Evolutionary conservation across 2,888 invertebrate genomes (phyloP).

Genomic region (Erannis defoliaria): DNA sequence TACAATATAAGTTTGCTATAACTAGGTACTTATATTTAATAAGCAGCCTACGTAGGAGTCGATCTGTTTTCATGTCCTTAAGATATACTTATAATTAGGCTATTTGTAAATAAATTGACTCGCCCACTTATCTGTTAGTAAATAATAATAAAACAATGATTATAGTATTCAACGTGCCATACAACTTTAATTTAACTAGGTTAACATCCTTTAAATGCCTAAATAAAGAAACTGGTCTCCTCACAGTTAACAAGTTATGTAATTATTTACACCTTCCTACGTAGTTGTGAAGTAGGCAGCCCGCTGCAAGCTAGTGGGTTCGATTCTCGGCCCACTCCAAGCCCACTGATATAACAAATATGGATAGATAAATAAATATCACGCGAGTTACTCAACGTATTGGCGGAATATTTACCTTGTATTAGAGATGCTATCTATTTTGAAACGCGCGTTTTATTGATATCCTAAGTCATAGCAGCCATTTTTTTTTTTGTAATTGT

Average conservation of each 20-base stretch:
- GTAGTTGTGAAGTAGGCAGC: conserved; percentile 34
- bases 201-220: conserved; percentile 25
- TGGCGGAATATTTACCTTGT: conserved; percentile 17
- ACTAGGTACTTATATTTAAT: not conserved
- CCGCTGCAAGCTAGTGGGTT: conserved; percentile 54
- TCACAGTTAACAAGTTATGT: conserved; percentile 56
- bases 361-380: conserved; percentile 56
- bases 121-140: conserved; percentile 15
- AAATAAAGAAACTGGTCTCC: conserved; percentile 39
- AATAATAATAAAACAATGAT: conserved; percentile 10
- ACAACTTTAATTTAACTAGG: conserved; percentile 12
- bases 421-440: conserved; percentile 16
- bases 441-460: conserved; percentile 5
- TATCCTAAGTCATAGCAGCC: too few relatives aligned
- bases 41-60: not conserved
- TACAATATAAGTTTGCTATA: too few relatives aligned
- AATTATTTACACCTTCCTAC: conserved; percentile 67
- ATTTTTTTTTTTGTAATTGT: not conserved
- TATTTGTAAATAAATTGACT: conserved; percentile 8
- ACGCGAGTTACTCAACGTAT: conserved; percentile 48
- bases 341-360: conserved; percentile 63
- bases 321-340: conserved; percentile 60
- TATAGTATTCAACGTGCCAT: conserved; percentile 13
- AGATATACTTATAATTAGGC: conserved; percentile 8
- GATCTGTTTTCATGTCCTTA: not conserved